Evolutionary conservation across 2,888 invertebrate species (phyloP), one percentile per base, ranked within the genome.

Genomic region (Platypus cylindrus): DNA sequence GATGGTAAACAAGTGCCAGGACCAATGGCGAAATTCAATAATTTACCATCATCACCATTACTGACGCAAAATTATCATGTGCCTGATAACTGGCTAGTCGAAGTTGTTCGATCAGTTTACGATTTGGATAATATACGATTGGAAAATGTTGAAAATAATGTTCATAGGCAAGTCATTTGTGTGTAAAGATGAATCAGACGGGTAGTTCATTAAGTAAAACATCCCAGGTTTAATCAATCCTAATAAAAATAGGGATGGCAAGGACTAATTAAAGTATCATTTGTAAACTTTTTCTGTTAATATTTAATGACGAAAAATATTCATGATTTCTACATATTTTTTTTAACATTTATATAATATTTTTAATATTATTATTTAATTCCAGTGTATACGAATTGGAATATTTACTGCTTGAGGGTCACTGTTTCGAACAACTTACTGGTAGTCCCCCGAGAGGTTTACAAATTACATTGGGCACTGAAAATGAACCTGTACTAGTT

Each of bases 61-160:
- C 69, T 98, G 29, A 98, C 97, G 0, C 77, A 90, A 55, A 82
- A 80, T 53, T 73, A 89, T 61, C 74, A 86, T 49, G 85, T 91
- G 9, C 94, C 94, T 8, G 87, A 94, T 59, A 91, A 91, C 63
- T 95, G 94, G 94, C 70, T 94, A 49, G 91, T 93, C 5, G 91
- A 93, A 65, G 83, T 87, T 42, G 85, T 93, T 31, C 72, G 79
- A 47, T 87, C 93, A 3, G 84, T 89, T 1, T 89, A 95, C 60
- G 97, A 97, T 65, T 71, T 98, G 49, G 98, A 98, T 59, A 99
- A 99, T 56, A 95, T 99, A 41, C 77, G 91, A 40, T 66, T 98
- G 42, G 85, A 89, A 43, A 89, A 93, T 59, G 91, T 95, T 7
- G 84, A 86, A 25, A 82, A 82, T 17, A 75, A 84, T 1, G 85